These are phyloP conservation scores for Chaetophractus vellerosus DNA, from an alignment of 2,797 vertebrate species.

Conservation along the genomic window DNA sequence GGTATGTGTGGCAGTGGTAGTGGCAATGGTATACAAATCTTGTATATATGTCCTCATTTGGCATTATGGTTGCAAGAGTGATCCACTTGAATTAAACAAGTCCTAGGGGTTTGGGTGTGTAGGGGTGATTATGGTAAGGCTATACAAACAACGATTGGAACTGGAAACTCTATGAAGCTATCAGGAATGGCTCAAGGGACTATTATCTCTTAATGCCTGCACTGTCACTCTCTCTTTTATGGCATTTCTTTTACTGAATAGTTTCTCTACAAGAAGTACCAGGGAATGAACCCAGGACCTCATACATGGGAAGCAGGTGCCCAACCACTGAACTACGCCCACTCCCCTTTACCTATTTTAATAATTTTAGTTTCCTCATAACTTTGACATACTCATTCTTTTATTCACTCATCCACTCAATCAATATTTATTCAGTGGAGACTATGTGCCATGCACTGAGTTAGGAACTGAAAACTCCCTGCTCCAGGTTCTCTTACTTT, in stretches of 20 bases:
- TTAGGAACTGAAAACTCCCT: slow-evolving; percentile 29
- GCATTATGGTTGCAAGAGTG: slow-evolving; percentile 26
- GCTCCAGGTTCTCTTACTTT: slow-evolving; percentile 36
- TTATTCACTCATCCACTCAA: slow-evolving; percentile 35
- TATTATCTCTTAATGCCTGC: slow-evolving; percentile 3
- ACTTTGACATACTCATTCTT: slow-evolving; percentile 23
- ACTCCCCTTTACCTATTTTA: too few relatives aligned
- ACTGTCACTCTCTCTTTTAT: slow-evolving; percentile 21
- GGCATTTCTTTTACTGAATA: slow-evolving; percentile 33
- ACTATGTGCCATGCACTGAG: neutral
- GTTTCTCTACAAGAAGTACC: neutral
- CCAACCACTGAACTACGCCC: too few relatives aligned
- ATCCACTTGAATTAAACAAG: slow-evolving; percentile 42
- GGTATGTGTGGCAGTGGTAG: slow-evolving; percentile 9
- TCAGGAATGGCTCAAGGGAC: slow-evolving; percentile 27
- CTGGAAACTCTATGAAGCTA: slow-evolving; percentile 3
- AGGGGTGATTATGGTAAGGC: neutral
- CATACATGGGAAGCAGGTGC: too few relatives aligned
- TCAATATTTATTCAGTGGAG: slow-evolving; percentile 52
- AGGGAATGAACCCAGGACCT: too few relatives aligned
- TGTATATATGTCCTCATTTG: slow-evolving; percentile 24
- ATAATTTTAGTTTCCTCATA: slow-evolving; percentile 50
- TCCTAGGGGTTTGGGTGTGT: neutral
- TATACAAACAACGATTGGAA: neutral
- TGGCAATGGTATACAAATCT: slow-evolving; percentile 1